Conservation (phyloP, 2,113 vertebrate genomes). For the Mungos mungo region DNA sequence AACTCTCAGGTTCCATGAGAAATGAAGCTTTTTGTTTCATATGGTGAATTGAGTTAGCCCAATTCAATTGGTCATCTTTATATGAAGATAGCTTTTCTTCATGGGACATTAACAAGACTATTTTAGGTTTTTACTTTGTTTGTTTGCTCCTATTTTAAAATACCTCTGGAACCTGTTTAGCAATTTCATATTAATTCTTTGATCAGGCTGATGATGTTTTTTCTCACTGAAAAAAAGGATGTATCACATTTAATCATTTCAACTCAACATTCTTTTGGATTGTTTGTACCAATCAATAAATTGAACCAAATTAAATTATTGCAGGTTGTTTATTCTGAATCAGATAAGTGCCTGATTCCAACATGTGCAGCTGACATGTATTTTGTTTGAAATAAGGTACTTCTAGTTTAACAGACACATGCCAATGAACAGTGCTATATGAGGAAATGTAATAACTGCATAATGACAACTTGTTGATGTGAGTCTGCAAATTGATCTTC, state of each 20-base stretch:
- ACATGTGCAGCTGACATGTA: constrained; percentile 70
- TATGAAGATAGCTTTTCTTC: constrained; percentile 52
- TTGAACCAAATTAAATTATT: constrained; percentile 37
- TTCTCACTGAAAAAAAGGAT: neutral
- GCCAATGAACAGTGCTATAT: constrained; percentile 11
- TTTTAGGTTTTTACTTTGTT: constrained; percentile 58
- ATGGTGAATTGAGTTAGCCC: constrained; percentile 41
- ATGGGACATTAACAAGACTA: neutral
- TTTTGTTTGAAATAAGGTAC: constrained; percentile 79
- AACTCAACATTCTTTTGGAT: neutral
- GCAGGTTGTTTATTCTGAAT: constrained; percentile 45
- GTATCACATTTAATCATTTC: constrained; percentile 17
- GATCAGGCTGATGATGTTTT: constrained; percentile 57
- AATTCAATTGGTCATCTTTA: constrained; percentile 39
- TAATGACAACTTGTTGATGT: constrained; percentile 17
- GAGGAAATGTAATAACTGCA: constrained; percentile 61
- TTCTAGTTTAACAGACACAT: constrained; percentile 53
- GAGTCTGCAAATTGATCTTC: constrained; percentile 58
- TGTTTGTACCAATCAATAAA: neutral
- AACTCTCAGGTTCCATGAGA: constrained; percentile 63
- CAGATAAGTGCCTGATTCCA: neutral
- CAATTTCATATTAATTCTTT: constrained; percentile 57
- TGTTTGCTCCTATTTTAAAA: constrained; percentile 16
- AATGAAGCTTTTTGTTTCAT: constrained; percentile 60
- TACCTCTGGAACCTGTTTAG: constrained; percentile 40